phyloP scores from a whole-genome alignment of 2,888 invertebrate species.

The Linyphia triangularis region DNA sequence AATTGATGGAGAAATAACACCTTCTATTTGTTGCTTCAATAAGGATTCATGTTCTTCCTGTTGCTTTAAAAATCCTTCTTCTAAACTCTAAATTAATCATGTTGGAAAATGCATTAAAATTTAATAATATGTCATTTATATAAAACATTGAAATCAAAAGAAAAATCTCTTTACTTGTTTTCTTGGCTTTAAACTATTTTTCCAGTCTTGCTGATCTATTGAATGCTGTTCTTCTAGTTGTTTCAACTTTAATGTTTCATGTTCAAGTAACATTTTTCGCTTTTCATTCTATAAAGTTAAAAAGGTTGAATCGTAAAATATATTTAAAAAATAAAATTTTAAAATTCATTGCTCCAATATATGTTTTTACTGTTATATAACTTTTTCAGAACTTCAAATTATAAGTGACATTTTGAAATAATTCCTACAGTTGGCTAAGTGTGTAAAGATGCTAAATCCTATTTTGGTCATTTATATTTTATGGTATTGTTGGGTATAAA shows the following conservation, averaged over 20 bases:
- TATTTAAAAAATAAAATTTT: too few species aligned
- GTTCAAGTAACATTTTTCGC: conserved; percentile 92
- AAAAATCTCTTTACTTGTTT: conserved; percentile 88
- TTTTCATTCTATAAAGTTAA: conserved; percentile 80
- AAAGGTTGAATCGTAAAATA: too few species aligned
- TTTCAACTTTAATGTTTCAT: conserved; percentile 94
- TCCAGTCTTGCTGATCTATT: conserved; percentile 93
- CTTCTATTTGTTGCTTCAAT: conserved; percentile 76
- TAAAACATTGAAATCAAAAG: neutral
- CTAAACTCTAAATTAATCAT: conserved; percentile 86
- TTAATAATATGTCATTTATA: neutral
- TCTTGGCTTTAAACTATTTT: conserved; percentile 91
- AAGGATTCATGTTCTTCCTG: conserved; percentile 91
- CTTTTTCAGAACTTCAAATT: too few species aligned
- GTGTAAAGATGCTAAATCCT: too few species aligned
- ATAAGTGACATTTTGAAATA: too few species aligned
- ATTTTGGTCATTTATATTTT: too few species aligned
- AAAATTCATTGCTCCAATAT: too few species aligned
- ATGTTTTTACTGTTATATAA: too few species aligned
- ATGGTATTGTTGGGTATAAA: too few species aligned
- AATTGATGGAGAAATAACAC: conserved; percentile 4
- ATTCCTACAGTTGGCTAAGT: too few species aligned
- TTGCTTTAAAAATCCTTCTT: conserved; percentile 94
- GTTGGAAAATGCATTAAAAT: neutral
- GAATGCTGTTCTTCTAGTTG: conserved; percentile 94